phyloP scores from a whole-genome alignment of 1,140 invertebrate species.

The Drosophila varians region DNA sequence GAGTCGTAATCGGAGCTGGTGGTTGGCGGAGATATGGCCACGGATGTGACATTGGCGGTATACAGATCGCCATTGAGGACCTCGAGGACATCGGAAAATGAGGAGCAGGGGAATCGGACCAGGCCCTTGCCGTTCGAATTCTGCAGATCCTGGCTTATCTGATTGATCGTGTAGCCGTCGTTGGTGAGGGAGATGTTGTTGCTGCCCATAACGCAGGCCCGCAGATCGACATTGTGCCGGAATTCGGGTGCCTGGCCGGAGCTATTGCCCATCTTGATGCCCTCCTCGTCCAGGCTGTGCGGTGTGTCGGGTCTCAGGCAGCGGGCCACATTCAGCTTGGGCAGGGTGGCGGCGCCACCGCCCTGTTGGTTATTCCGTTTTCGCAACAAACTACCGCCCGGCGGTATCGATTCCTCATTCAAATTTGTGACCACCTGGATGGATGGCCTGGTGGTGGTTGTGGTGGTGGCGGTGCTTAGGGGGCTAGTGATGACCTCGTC shows the following conservation, averaged over 20 bases:
- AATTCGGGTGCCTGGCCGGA: slow-evolving; percentile 45
- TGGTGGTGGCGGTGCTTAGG: not conserved
- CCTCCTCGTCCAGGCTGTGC: slow-evolving; percentile 57
- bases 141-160: slow-evolving; percentile 70
- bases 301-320: slow-evolving; percentile 53
- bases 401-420: slow-evolving; percentile 57
- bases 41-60: not conserved
- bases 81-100: slow-evolving; percentile 63
- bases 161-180: slow-evolving; percentile 17
- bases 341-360: not conserved
- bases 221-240: slow-evolving; percentile 71
- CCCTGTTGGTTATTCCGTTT: slow-evolving; percentile 41
- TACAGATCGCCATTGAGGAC: slow-evolving; percentile 25
- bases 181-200: slow-evolving; percentile 72
- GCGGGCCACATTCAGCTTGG: not conserved
- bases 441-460: not conserved
- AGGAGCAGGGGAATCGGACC: slow-evolving; percentile 12
- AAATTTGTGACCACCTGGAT: slow-evolving; percentile 3
- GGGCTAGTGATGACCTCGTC: slow-evolving; percentile 4
- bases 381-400: slow-evolving; percentile 71
- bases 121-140: slow-evolving; percentile 56
- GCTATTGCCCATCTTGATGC: not conserved
- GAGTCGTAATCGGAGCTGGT: slow-evolving; percentile 70
- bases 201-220: slow-evolving; percentile 80
- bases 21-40: slow-evolving; percentile 41